These are phyloP conservation scores for Semicossyphus pulcher DNA, from an alignment of 2,113 vertebrate species.

Conservation along the genomic window DNA sequence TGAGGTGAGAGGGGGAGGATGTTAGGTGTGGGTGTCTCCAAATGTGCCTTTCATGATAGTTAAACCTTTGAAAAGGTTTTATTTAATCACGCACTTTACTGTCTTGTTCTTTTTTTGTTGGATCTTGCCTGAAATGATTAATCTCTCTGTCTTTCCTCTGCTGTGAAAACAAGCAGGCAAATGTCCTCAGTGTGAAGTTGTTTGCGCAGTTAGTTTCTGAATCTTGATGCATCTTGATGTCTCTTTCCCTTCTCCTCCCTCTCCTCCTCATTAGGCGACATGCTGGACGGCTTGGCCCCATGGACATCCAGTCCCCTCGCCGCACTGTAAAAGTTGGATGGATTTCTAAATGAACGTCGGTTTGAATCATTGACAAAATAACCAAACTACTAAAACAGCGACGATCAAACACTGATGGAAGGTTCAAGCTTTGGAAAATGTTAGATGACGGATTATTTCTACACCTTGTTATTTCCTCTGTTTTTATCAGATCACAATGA, in stretches of 20 bases:
- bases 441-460: too few relatives aligned
- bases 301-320: neutral
- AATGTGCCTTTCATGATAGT: neutral
- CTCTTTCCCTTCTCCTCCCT: neutral
- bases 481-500: neutral
- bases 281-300: neutral
- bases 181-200: neutral
- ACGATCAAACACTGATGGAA: neutral
- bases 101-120: too few relatives aligned
- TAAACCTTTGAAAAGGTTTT: too few relatives aligned
- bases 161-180: too few relatives aligned
- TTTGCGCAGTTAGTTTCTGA: neutral
- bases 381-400: neutral
- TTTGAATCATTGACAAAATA: neutral
- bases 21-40: too few relatives aligned
- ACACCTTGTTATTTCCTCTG: neutral
- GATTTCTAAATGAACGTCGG: neutral
- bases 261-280: neutral
- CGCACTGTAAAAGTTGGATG: neutral
- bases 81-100: too few relatives aligned
- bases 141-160: too few relatives aligned
- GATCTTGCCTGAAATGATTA: too few relatives aligned
- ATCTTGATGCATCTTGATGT: too few relatives aligned
- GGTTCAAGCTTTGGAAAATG: too few relatives aligned
- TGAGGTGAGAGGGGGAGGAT: constrained; percentile 40